A percentile compares a stretch with the other conserved stretches of the same genome.
These are phyloP conservation scores for Hydrochoerus hydrochaeris DNA, from an alignment of 2,113 vertebrate species.

Conservation along the genomic window DNA sequence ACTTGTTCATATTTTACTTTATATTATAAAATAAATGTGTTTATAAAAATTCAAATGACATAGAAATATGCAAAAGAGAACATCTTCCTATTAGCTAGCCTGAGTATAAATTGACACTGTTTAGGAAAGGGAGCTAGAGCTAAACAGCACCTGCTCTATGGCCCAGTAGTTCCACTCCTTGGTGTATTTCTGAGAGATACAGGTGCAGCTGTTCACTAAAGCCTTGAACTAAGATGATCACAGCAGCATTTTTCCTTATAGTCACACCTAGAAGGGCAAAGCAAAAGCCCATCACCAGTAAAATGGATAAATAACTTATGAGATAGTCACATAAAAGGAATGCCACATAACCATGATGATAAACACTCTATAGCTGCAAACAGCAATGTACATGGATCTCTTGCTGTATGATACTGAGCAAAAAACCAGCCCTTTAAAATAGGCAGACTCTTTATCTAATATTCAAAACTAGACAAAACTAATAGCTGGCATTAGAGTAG, in stretches of 20 bases:
- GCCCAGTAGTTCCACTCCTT: background rate
- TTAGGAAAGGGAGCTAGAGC: background rate
- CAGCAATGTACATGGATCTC: background rate
- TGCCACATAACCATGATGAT: fast-evolving
- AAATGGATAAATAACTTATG: background rate
- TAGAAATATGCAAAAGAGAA: slow-evolving; percentile 36
- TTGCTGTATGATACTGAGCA: background rate
- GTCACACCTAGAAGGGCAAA: background rate
- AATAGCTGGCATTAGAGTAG: background rate
- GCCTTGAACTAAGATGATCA: background rate
- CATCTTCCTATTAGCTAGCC: background rate
- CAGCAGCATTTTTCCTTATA: background rate
- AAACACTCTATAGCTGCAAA: background rate
- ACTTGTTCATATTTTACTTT: slow-evolving; percentile 44
- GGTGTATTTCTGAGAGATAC: background rate
- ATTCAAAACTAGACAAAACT: background rate
- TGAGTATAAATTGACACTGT: background rate
- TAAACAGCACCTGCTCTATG: background rate
- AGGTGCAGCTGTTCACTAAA: background rate
- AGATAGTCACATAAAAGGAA: background rate
- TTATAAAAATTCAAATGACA: slow-evolving; percentile 21
- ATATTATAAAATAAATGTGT: slow-evolving; percentile 43
- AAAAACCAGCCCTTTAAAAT: background rate
- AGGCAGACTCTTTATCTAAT: background rate
- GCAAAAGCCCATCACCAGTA: background rate